Percentiles rank a stretch among this genome's conserved stretches.
Conservation (phyloP, 64 coral and sea anemone species). For the Porites australiensis region DNA sequence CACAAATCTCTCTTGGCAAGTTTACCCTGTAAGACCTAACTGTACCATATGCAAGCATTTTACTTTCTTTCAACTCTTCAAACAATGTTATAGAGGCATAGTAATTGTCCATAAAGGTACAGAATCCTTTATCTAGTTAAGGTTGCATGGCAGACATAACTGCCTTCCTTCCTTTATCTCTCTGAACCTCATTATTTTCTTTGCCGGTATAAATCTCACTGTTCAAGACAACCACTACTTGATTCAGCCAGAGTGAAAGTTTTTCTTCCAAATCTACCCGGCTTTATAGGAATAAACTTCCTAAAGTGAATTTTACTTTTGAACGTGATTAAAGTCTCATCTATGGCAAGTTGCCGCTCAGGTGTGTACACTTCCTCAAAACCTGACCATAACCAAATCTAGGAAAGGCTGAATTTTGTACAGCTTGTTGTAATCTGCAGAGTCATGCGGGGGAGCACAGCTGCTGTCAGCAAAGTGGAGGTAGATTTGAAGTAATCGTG, state of each 20-base stretch:
- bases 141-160: constrained; percentile 17
- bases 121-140: constrained; percentile 32
- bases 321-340: constrained; percentile 22
- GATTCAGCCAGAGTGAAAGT: constrained; percentile 24
- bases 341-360: constrained; percentile 20
- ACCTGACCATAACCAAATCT: constrained; percentile 13
- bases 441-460: constrained; percentile 13
- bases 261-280: constrained; percentile 14
- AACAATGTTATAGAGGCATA: constrained; percentile 13
- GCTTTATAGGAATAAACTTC: constrained; percentile 39
- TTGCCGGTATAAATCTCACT: constrained; percentile 37
- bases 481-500: constrained; percentile 62
- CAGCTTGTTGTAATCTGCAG: constrained; percentile 32
- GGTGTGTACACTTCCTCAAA: constrained; percentile 15
- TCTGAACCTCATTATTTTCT: constrained; percentile 38
- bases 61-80: constrained; percentile 27
- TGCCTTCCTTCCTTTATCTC: constrained; percentile 19
- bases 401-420: constrained; percentile 50
- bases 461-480: constrained; percentile 46
- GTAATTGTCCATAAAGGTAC: constrained; percentile 46
- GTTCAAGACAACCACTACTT: constrained; percentile 30
- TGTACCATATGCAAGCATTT: constrained; percentile 23
- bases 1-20: constrained; percentile 28
- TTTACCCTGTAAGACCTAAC: constrained; percentile 25
- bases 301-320: constrained; percentile 35